These are phyloP conservation scores for Dryobota labecula DNA, from an alignment of 2,888 invertebrate genomes.

Conservation along the genomic window DNA sequence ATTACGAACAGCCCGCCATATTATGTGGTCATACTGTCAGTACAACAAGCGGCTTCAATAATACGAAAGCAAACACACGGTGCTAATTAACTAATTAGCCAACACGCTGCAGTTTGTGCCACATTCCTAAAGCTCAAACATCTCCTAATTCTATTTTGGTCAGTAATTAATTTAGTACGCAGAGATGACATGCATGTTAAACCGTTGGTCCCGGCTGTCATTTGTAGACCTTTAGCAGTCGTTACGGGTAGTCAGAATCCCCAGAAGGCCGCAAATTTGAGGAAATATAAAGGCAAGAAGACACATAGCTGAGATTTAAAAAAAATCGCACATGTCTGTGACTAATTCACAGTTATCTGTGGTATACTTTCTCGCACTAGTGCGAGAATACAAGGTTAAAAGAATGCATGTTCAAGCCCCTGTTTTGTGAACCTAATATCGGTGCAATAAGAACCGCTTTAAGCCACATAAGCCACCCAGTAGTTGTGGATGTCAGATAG, in stretches of 20 bases:
- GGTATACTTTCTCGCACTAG: too few species aligned
- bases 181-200: neutral
- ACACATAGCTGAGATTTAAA: too few species aligned
- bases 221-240: neutral
- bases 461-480: too few species aligned
- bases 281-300: too few species aligned
- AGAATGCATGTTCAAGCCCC: too few species aligned
- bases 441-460: too few species aligned
- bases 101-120: conserved; percentile 24
- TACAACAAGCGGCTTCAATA: conserved; percentile 22
- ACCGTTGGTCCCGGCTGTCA: neutral
- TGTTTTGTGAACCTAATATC: too few species aligned
- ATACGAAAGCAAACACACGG: conserved; percentile 43
- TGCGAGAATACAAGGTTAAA: too few species aligned
- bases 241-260: neutral
- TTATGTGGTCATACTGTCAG: conserved; percentile 39
- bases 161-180: conserved; percentile 44
- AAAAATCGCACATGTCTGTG: too few species aligned
- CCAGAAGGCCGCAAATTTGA: too few species aligned
- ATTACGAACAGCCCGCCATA: conserved; percentile 11
- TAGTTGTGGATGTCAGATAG: neutral
- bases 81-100: conserved; percentile 47
- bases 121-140: conserved; percentile 38
- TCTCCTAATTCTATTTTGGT: conserved; percentile 28
- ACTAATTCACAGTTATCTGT: too few species aligned